Percentiles rank a stretch among this genome's conserved stretches.
phyloP scores from a whole-genome alignment of 1,140 invertebrate species.

The Anastatus disparis region DNA sequence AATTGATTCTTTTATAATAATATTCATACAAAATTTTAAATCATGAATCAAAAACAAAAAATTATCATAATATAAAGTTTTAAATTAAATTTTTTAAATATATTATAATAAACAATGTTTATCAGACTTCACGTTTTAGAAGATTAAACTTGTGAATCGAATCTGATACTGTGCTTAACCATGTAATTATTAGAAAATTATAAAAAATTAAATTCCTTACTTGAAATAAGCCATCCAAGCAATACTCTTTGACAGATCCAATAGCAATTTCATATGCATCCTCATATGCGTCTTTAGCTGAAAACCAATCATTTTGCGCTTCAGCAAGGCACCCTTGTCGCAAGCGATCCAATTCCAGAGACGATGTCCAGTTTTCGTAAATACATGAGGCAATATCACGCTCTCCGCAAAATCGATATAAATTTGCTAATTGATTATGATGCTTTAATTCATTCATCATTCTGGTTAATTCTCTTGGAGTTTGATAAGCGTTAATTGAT shows the following conservation, averaged over 20 bases:
- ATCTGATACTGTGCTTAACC: no score
- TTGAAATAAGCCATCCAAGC: conserved; percentile 56
- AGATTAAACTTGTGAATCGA: no score
- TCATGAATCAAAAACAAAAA: no score
- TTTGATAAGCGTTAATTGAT: no score
- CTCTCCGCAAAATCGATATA: conserved; percentile 74
- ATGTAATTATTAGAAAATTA: no score
- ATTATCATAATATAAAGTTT: no score
- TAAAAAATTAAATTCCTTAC: no score
- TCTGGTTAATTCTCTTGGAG: background rate
- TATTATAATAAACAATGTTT: conserved; percentile 4
- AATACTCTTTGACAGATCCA: conserved; percentile 60
- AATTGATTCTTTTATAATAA: no score
- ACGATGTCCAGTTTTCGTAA: conserved; percentile 61
- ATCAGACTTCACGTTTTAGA: no score
- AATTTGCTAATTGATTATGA: conserved; percentile 69
- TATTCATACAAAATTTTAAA: no score
- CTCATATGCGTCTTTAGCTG: conserved; percentile 67
- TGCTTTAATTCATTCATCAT: conserved; percentile 10
- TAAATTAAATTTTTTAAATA: no score
- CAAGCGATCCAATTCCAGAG: conserved; percentile 42
- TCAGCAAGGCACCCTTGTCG: conserved; percentile 51
- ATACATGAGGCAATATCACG: conserved; percentile 72
- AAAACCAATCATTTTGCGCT: conserved; percentile 66
- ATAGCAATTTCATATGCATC: conserved; percentile 50